These are phyloP conservation scores for Otus sunia DNA, from an alignment of 2,113 vertebrate genomes.

Conservation along the genomic window DNA sequence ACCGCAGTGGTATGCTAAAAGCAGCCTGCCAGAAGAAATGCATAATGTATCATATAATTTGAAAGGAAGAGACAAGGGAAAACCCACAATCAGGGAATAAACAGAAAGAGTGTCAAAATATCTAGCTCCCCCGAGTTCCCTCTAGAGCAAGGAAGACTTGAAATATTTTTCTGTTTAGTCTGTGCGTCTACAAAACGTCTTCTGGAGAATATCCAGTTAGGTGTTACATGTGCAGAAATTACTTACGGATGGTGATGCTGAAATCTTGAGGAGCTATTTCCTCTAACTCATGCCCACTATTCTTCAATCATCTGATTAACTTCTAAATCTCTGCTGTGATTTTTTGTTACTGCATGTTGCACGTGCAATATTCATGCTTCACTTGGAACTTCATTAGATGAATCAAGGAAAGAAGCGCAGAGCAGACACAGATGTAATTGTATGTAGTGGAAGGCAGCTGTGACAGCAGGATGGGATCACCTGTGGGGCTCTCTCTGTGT, in stretches of 20 bases:
- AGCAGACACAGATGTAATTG: neutral
- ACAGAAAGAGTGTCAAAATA: neutral
- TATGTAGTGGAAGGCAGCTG: neutral
- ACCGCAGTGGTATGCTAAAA: neutral
- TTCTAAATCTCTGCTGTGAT: neutral
- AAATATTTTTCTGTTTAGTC: conserved; percentile 27
- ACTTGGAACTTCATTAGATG: neutral
- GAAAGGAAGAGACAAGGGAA: neutral
- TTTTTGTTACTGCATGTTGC: neutral
- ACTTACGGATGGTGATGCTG: neutral
- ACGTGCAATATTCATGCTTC: neutral
- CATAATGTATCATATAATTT: neutral
- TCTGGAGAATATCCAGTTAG: neutral
- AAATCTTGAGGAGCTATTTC: neutral
- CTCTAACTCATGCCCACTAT: neutral
- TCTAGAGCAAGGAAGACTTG: neutral
- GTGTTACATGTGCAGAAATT: neutral
- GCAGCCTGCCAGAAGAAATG: conserved; percentile 33
- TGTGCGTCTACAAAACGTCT: neutral
- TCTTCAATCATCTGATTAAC: neutral
- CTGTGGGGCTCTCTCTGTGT: neutral
- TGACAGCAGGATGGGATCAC: neutral
- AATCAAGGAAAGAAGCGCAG: neutral
- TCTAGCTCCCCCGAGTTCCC: neutral
- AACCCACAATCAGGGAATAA: neutral